Base-by-base conservation (phyloP, 2,888 invertebrate species). In the Pedicia rivosa region DNA sequence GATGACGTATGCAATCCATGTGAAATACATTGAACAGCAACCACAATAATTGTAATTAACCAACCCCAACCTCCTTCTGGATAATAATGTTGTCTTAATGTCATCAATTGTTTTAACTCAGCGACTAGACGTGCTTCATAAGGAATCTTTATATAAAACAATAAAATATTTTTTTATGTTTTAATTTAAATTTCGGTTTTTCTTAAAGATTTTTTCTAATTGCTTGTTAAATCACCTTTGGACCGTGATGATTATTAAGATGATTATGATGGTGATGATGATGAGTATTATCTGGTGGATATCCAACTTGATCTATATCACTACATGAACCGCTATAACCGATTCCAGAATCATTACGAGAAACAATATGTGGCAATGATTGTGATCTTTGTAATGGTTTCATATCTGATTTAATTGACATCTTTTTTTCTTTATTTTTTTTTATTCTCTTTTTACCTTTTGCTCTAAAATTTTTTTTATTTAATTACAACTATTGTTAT, bases 41-140 rank as follows among this genome's bases (percentile, higher is more conserved):
- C 68, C 16, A 77, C 75, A 44, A 80, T 80, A 36, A 72, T 67
- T 33, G 78, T 72, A 40, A 86, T 70, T 35, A 82, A 71, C 80
- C 81, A 86, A 12, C 86, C 84, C 84, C 84, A 86, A 10, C 83
- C 83, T 3, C 83, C 83, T 63, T 86, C 86, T 4, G 84, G 83
- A 58, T 84, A 84, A 62, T 84, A 83, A 48, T 84, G 78, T 22
- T 78, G 66, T 15, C 41, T 30, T 17, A 44, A 36, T n/a, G 41
- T 44, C 28, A 40, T 26, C 28, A 44, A 37, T 32, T 42, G 42
- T 14, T 39, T 30, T 12, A 42, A 35, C 35, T 42, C 42, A 13
- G 42, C 16, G 10, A 42, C 40, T 7, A 42, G 14, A 14, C 38
- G 28, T 10, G 29, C 37, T 10, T 35, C 36, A 12, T 38, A 42